phyloP scores from a whole-genome alignment of 2,888 invertebrate species.

The Neocrepidodera transversa region DNA sequence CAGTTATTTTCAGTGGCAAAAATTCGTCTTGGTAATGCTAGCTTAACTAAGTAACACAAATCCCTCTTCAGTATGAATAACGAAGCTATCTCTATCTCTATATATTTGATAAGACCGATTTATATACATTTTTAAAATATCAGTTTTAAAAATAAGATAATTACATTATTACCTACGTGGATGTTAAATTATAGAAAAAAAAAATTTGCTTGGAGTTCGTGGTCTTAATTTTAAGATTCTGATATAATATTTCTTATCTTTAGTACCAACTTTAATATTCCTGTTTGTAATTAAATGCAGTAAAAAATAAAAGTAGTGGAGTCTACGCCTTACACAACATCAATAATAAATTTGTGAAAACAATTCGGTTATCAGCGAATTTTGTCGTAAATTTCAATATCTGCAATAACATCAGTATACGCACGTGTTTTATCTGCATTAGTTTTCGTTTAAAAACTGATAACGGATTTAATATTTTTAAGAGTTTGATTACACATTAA shows the following conservation, averaged over 20 bases:
- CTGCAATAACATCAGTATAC: conserved; percentile 32
- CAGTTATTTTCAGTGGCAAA: too few relatives aligned
- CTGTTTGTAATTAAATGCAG: conserved; percentile 16
- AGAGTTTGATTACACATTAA: conserved; percentile 15
- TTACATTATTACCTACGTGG: too few relatives aligned
- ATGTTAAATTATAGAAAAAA: too few relatives aligned
- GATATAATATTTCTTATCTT: conserved; percentile 5
- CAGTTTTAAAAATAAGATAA: too few relatives aligned
- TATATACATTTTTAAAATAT: too few relatives aligned
- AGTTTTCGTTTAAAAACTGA: conserved; percentile 30
- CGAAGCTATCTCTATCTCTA: too few relatives aligned
- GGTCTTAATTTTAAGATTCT: neutral
- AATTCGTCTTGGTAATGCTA: too few relatives aligned
- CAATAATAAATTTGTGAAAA: conserved; percentile 29
- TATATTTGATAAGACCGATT: too few relatives aligned
- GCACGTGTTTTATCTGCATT: conserved; percentile 39
- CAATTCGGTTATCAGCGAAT: conserved; percentile 25
- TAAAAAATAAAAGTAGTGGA: conserved; percentile 11
- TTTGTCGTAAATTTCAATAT: conserved; percentile 35
- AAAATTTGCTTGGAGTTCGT: too few relatives aligned
- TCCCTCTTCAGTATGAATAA: too few relatives aligned
- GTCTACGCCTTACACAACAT: conserved; percentile 21
- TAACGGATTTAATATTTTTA: conserved; percentile 17
- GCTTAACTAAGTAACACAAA: too few relatives aligned
- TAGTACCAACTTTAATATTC: conserved; percentile 19